Evolutionary conservation across 2,888 invertebrate species (phyloP).

Genomic region (Cordilura impudica): DNA sequence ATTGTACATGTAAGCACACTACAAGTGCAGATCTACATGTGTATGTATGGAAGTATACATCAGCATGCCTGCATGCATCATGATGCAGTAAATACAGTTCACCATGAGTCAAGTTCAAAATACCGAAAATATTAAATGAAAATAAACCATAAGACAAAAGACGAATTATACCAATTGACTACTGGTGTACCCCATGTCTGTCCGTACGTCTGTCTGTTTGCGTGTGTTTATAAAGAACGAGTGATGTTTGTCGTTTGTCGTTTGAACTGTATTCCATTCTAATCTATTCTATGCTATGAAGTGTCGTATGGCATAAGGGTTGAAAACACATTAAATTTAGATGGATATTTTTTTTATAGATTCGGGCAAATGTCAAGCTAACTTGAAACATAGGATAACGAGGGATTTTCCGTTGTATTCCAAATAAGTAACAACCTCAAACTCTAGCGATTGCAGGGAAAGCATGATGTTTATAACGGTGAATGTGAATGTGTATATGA

Average conservation of each 20-base stretch:
- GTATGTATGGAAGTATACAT: neutral
- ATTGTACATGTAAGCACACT: neutral
- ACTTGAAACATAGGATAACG: constrained; percentile 47
- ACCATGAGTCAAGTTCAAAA: constrained; percentile 60
- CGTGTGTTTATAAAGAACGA: constrained; percentile 4
- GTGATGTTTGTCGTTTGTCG: constrained; percentile 7
- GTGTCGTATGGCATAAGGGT: constrained; percentile 32
- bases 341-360: constrained; percentile 19
- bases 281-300: neutral
- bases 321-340: constrained; percentile 32
- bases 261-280: neutral
- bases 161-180: constrained; percentile 62
- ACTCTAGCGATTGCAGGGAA: constrained; percentile 39
- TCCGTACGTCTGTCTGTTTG: constrained; percentile 8
- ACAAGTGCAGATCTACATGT: constrained; percentile 22
- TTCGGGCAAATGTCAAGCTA: constrained; percentile 60
- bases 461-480: neutral
- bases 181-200: constrained; percentile 44
- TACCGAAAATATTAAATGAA: constrained; percentile 58
- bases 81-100: constrained; percentile 45
- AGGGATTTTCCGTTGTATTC: constrained; percentile 32
- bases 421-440: constrained; percentile 12
- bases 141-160: constrained; percentile 60
- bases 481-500: constrained; percentile 8
- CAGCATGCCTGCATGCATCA: constrained; percentile 35